phyloP scores from a whole-genome alignment of 2,113 vertebrate genomes.

The Rhynchomys soricoides region DNA sequence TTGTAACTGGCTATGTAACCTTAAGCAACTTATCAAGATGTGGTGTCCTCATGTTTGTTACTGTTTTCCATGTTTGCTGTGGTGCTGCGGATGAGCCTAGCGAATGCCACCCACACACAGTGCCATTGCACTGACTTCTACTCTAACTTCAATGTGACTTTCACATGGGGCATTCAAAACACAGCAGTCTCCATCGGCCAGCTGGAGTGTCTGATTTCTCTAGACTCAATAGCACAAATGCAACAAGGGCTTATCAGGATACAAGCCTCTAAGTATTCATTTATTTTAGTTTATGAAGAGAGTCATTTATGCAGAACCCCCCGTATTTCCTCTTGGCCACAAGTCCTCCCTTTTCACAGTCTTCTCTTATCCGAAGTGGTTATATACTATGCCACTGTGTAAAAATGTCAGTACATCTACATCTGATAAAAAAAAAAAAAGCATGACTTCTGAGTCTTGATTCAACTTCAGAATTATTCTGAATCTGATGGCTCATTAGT shows the following conservation, averaged over 20 bases:
- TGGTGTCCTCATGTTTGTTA: not conserved
- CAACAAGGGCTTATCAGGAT: not conserved
- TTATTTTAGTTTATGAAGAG: not conserved
- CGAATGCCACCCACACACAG: too few species aligned
- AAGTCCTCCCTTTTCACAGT: not conserved
- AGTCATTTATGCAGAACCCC: not conserved
- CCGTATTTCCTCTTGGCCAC: not conserved
- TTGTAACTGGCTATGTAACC: not conserved
- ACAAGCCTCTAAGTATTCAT: not conserved
- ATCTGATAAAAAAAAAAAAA: not conserved
- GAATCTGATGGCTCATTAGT: not conserved
- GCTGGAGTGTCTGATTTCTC: not conserved
- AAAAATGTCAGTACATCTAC: not conserved
- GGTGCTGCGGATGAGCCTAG: not conserved
- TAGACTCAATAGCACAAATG: not conserved
- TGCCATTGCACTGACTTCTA: not conserved
- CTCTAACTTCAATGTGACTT: not conserved
- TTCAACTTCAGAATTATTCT: not conserved
- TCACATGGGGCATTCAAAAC: not conserved
- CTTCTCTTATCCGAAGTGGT: not conserved
- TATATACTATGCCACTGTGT: not conserved
- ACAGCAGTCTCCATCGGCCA: not conserved
- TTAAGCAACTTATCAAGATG: not conserved
- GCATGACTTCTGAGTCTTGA: not conserved
- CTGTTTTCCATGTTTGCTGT: not conserved